Evolutionary conservation across 2,888 invertebrate genomes (phyloP).

Genomic region (Cephus sareptanus): DNA sequence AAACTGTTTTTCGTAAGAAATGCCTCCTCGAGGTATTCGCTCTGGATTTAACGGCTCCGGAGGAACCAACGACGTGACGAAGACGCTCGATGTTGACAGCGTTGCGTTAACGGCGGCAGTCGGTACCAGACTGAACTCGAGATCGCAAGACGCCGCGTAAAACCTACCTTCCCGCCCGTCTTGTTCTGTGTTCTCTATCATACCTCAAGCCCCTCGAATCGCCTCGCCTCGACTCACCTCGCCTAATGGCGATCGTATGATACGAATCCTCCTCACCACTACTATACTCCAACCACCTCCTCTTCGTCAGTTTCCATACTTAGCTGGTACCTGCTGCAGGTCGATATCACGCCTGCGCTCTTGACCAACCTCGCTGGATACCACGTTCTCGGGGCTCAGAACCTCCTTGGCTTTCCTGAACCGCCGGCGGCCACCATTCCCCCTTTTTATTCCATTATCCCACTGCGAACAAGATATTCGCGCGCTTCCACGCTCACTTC

Average conservation of each 20-base stretch:
- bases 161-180: slow-evolving; percentile 11
- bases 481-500: neutral
- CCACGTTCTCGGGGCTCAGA: neutral
- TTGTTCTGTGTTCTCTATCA: slow-evolving; percentile 26
- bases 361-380: slow-evolving; percentile 5
- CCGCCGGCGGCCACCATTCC: neutral
- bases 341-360: slow-evolving; percentile 57
- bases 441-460: neutral
- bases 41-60: neutral
- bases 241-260: slow-evolving; percentile 16
- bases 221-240: slow-evolving; percentile 18
- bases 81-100: neutral
- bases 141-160: slow-evolving; percentile 16
- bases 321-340: slow-evolving; percentile 33
- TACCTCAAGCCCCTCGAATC: slow-evolving; percentile 27
- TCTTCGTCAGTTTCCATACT: neutral
- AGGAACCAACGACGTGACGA: neutral
- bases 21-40: neutral
- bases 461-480: neutral
- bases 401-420: neutral
- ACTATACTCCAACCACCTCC: slow-evolving; percentile 8
- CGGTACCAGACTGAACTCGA: slow-evolving; percentile 42
- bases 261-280: slow-evolving; percentile 11
- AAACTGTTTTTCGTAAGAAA: neutral
- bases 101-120: slow-evolving; percentile 28